These are phyloP conservation scores for Heterotilapia buettikoferi DNA, from an alignment of 2,113 vertebrate species.

Conservation along the genomic window DNA sequence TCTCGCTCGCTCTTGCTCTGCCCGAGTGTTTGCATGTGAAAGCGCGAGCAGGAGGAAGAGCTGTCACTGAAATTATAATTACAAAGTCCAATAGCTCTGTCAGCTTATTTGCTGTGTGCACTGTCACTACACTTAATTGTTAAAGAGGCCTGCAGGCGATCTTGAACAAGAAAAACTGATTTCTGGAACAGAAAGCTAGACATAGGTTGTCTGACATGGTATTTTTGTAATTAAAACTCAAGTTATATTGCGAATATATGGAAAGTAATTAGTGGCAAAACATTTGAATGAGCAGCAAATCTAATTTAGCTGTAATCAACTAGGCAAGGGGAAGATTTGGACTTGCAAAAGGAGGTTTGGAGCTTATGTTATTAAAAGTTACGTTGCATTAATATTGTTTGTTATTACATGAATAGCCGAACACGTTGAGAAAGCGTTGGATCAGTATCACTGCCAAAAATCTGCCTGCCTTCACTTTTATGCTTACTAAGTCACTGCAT, in stretches of 20 bases:
- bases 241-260: not conserved
- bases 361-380: not conserved
- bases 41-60: not conserved
- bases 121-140: not conserved
- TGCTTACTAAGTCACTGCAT: not conserved
- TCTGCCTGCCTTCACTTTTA: not conserved
- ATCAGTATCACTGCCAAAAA: not conserved
- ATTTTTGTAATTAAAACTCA: not conserved
- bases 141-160: not conserved
- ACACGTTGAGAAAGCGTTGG: not conserved
- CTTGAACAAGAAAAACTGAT: not conserved
- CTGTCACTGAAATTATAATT: not conserved
- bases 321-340: not conserved
- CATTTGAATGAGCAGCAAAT: not conserved
- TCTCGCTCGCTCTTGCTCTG: not conserved
- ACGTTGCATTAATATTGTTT: not conserved
- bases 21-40: not conserved
- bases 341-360: not conserved
- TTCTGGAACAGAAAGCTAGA: not conserved
- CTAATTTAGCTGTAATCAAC: not conserved
- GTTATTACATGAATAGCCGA: not conserved
- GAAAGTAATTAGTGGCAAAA: not conserved
- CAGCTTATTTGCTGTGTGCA: not conserved
- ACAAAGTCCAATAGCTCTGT: not conserved
- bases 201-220: not conserved